Percentiles rank a stretch among this genome's conserved stretches.
These are phyloP conservation scores for Chitala chitala DNA, from an alignment of 2,113 vertebrate genomes.

Conservation along the genomic window DNA sequence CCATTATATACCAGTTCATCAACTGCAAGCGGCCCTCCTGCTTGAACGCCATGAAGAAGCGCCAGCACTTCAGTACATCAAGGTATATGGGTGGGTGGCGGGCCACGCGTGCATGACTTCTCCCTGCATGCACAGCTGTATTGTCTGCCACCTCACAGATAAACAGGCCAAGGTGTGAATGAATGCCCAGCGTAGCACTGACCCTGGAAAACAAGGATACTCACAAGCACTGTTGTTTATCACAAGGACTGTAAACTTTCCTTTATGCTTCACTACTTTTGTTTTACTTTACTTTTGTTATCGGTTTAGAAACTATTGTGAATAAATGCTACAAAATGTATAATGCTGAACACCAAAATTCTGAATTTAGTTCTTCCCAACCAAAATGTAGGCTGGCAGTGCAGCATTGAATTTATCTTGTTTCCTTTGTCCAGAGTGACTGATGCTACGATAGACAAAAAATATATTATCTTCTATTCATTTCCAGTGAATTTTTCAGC, in stretches of 20 bases:
- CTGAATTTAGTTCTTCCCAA: neutral
- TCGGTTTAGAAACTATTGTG: no score
- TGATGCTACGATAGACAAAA: neutral
- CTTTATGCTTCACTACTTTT: no score
- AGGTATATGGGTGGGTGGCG: conserved; percentile 56
- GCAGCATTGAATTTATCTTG: neutral
- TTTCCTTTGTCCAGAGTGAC: no score
- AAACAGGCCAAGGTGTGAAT: neutral
- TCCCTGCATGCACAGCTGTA: neutral
- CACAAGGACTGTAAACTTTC: no score
- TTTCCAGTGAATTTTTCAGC: no score
- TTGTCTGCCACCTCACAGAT: neutral
- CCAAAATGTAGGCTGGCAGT: neutral
- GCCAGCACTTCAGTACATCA: conserved; percentile 60
- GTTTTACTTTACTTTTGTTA: no score
- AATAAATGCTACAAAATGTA: no score
- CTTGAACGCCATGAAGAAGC: conserved; percentile 53
- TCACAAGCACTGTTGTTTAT: no score
- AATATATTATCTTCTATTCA: no score
- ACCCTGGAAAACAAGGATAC: no score
- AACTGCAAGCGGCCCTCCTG: conserved; percentile 69
- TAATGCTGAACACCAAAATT: no score
- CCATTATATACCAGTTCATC: conserved; percentile 90
- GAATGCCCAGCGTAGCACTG: no score
- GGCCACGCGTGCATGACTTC: neutral